Base-by-base conservation (phyloP, 2,797 vertebrate species). In the Clamator glandarius region DNA sequence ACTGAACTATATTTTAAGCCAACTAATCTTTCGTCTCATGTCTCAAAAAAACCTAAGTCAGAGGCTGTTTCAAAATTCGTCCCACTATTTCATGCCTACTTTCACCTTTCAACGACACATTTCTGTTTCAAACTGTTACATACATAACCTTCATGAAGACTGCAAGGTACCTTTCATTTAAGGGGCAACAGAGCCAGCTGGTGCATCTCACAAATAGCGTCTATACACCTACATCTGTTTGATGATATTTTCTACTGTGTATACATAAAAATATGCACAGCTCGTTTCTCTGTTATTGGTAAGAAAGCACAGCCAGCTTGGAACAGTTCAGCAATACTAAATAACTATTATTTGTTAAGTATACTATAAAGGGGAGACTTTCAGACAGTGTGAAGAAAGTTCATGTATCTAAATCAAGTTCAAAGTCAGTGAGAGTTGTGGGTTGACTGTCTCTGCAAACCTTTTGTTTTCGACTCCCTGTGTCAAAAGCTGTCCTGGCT, bases 191-290 rank as follows among this genome's bases (percentile, higher is more conserved):
- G 92, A 95, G 69, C 90, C 95, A 95, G 91, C 84, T 96, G 96
- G 93, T 94, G 66, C 69, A 62, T 91, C 76, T 93, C 17, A 0
- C 85, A 94, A 96, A 95, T 92, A 95, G 91, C 82, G 88, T 92
- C 84, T 66, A 36, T 81, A 95, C 93, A 92, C 95, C 94, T 94
- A 95, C 95, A 94, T 91, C 93, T 92, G 48, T 89, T 93, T 92
- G 81, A 85, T 77, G 82, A 28, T 72, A 93, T 87, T 96, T 92
- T 89, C 76, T 41, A 75, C 66, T 13, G 23, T 0, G 0, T 75
- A 21, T n/a, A 33, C 66, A 59, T 82, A 75, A 93, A 78, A 93
- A 92, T 81, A 74, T 42, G 36, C 48, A 24, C 25, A 57, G 41
- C 33, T 90, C 42, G 8, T 83, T 87, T 87, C 64, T 84, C 64